Base-by-base conservation (phyloP, 2,797 vertebrate species). In the Cetoscarus ocellatus region DNA sequence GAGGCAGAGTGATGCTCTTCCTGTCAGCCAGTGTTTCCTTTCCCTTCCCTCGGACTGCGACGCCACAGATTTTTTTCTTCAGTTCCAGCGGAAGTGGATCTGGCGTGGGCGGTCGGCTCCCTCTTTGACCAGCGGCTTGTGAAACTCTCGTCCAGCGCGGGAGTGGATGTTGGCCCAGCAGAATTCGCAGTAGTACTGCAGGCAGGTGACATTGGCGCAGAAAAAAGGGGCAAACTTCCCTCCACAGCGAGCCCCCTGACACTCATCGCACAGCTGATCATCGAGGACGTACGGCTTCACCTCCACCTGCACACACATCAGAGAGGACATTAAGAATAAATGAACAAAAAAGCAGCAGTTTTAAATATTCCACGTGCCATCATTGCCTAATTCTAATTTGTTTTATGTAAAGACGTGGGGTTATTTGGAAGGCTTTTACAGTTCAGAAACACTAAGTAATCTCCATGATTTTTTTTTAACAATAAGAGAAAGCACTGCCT, bases 101-200 rank as follows among this genome's bases (percentile, higher is more conserved):
- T 99, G 98, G 59, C 98, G 96, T 0, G 98, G 98, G 43, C 98
- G 97, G 93, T 99, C 98, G 38, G 97, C 98, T 42, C 98, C 98
- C 89, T 99, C 97, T 88, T 99, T 99, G 70, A 99, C 98, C 94
- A 99, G 96, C 67, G 98, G 98, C 95, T 99, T 99, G 93, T 99
- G 98, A 91, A 99, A 99, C 94, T 99, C 98, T 49, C 98, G 96
- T n/a, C 98, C 98, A 42, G 97, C 98, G 9, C 97, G 97, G 60
- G 98, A 98, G 95, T 99, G 98, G 94, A 99, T 99, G 86, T 97
- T 98, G 79, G 98, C 97, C 98, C 98, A 99, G 94, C 98, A 99
- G 93, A 98, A 99, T 93, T 99, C 98, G 83, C 98, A 99, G 95
- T 99, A 99, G 96, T 99, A 99, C 96, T 99, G 98, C 92, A 99